These are phyloP conservation scores for Therioaphis trifolii DNA, from an alignment of 2,888 invertebrate genomes.

Conservation along the genomic window DNA sequence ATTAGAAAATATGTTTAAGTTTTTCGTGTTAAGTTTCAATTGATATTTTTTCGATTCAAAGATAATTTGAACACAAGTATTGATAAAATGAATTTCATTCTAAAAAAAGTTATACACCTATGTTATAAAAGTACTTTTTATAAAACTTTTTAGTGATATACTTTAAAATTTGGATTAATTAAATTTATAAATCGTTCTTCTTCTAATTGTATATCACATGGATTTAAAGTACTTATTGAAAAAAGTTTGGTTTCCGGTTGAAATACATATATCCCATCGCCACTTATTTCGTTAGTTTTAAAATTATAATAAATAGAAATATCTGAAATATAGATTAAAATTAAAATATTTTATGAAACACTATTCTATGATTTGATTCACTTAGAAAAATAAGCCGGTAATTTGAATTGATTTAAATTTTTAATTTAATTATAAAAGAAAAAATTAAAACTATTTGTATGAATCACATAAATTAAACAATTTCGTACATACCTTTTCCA, in stretches of 20 bases:
- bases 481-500: constrained; percentile 12
- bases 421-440: not conserved
- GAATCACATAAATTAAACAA: not conserved
- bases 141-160: not conserved
- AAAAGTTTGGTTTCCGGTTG: constrained; percentile 28
- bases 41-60: constrained; percentile 38
- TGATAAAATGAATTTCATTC: constrained; percentile 39
- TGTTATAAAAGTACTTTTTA: not conserved
- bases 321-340: constrained; percentile 39
- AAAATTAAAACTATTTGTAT: not conserved
- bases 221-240: constrained; percentile 27
- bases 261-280: constrained; percentile 23
- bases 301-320: constrained; percentile 43
- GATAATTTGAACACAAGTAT: constrained; percentile 35
- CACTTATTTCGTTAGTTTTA: constrained; percentile 39
- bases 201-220: constrained; percentile 14
- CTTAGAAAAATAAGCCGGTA: too few species aligned
- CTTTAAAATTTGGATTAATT: not conserved
- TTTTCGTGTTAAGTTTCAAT: not conserved
- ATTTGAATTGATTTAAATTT: not conserved
- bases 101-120: not conserved
- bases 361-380: too few species aligned
- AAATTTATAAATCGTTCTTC: constrained; percentile 36
- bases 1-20: constrained; percentile 6
- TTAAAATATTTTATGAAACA: too few species aligned